These are phyloP conservation scores for Mechanitis messenoides DNA, from an alignment of 2,888 invertebrate species.

Conservation along the genomic window DNA sequence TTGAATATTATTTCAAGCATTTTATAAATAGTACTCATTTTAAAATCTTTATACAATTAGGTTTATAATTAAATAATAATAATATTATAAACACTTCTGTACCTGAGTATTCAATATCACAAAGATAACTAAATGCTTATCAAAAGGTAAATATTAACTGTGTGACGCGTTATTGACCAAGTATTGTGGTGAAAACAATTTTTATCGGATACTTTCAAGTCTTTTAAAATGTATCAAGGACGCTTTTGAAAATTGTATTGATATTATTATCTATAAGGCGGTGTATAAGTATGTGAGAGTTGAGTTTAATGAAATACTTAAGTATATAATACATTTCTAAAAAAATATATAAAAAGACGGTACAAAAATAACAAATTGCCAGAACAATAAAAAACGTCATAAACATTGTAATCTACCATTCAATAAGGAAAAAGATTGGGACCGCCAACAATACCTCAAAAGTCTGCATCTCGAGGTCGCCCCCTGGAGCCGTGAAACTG, in stretches of 20 bases:
- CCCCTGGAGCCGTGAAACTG: constrained; percentile 37
- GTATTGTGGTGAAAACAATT: constrained; percentile 39
- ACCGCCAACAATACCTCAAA: constrained; percentile 25
- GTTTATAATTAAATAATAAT: background rate
- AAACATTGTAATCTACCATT: constrained; percentile 14
- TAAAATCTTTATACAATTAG: background rate
- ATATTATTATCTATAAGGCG: constrained; percentile 2
- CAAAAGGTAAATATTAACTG: constrained; percentile 55
- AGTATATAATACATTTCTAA: background rate
- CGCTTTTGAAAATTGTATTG: constrained; percentile 22
- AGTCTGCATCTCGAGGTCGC: constrained; percentile 30
- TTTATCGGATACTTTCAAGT: constrained; percentile 39
- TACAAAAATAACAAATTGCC: background rate
- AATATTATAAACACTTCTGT: constrained; percentile 19
- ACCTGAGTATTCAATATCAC: constrained; percentile 32
- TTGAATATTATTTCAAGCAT: constrained; percentile 6
- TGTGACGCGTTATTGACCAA: constrained; percentile 47
- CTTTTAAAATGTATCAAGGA: constrained; percentile 52
- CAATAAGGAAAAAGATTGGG: constrained; percentile 24
- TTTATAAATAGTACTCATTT: background rate
- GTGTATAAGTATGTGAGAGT: too few species aligned
- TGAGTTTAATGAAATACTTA: too few species aligned
- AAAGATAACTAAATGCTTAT: constrained; percentile 40
- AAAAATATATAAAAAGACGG: background rate
- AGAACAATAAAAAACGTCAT: background rate